Conservation (phyloP, 2,113 vertebrate species). For the Pipa parva region DNA sequence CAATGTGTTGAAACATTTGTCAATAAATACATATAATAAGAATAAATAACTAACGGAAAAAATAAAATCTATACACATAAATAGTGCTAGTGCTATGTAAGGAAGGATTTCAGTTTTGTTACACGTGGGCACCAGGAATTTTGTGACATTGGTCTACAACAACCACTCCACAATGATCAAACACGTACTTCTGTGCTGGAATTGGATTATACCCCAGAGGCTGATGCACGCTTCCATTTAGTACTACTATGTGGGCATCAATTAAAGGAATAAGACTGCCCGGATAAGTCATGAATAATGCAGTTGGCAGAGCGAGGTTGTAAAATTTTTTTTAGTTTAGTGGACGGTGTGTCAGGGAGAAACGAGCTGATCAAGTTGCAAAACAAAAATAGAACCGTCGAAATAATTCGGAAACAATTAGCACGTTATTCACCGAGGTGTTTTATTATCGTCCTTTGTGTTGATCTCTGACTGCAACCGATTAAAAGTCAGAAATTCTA, state of each 20-base stretch:
- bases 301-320: neutral
- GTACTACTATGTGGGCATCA: neutral
- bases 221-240: neutral
- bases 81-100: no score
- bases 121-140: no score
- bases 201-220: neutral
- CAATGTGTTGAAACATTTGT: no score
- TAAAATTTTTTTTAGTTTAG: neutral
- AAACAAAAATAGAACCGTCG: neutral
- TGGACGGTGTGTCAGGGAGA: neutral
- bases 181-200: neutral
- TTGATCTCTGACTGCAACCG: no score
- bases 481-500: no score
- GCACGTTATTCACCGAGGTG: no score
- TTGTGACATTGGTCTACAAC: no score
- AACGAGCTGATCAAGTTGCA: neutral
- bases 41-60: no score
- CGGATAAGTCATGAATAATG: neutral
- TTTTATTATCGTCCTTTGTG: no score
- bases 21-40: no score
- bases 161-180: neutral
- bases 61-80: no score
- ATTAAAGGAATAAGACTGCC: neutral
- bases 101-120: no score
- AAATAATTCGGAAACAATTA: neutral